Evolutionary conservation across 1,140 invertebrate genomes (phyloP).

Genomic region (Manduca sexta): DNA sequence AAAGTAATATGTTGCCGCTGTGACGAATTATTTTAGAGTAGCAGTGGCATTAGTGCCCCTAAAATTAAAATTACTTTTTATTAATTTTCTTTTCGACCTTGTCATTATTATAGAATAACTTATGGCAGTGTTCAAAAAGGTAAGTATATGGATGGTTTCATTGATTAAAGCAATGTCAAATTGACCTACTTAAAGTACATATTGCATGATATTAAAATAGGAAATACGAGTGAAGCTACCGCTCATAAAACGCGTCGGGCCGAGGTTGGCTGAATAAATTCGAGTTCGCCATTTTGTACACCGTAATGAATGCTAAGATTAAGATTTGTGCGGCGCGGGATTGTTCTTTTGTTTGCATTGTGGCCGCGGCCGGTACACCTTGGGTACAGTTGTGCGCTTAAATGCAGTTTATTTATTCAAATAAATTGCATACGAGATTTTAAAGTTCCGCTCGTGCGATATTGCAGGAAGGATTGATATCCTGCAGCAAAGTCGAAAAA

Average conservation of each 20-base stretch:
- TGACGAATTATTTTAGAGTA: too few relatives aligned
- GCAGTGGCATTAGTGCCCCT: too few relatives aligned
- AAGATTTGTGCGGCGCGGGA: slow-evolving; percentile 60
- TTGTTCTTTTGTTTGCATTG: slow-evolving; percentile 67
- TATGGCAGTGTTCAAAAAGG: too few relatives aligned
- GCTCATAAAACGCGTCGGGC: slow-evolving; percentile 28
- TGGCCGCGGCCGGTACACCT: slow-evolving; percentile 25
- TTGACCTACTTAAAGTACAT: too few relatives aligned
- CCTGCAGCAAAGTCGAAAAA: not conserved
- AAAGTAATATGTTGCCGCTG: too few relatives aligned
- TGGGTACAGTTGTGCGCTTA: slow-evolving; percentile 31
- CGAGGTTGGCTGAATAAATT: slow-evolving; percentile 60
- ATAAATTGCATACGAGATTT: not conserved
- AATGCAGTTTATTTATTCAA: slow-evolving; percentile 4
- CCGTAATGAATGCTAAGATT: slow-evolving; percentile 67
- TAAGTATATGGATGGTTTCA: too few relatives aligned
- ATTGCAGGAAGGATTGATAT: not conserved
- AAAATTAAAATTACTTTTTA: too few relatives aligned
- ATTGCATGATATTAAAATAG: too few relatives aligned
- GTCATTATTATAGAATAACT: too few relatives aligned
- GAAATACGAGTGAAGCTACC: slow-evolving; percentile 48
- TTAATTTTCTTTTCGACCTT: too few relatives aligned
- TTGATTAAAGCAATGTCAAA: too few relatives aligned
- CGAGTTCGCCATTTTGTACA: slow-evolving; percentile 60
- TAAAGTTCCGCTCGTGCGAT: not conserved